phyloP scores from a whole-genome alignment of 2,888 invertebrate species.

The Pseudoips prasinana region DNA sequence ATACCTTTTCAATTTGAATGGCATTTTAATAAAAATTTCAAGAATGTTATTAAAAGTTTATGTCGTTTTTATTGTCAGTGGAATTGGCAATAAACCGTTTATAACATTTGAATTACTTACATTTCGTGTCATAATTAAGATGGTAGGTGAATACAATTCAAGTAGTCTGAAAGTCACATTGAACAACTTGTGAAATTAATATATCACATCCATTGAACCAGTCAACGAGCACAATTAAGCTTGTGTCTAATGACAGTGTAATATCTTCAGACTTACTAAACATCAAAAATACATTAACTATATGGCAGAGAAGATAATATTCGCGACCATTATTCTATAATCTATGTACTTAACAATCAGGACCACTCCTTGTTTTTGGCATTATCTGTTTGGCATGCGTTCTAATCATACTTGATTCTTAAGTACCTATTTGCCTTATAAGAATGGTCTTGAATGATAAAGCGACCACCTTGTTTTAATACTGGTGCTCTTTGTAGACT shows the following conservation, averaged over 20 bases:
- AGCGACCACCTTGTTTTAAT: too few species aligned
- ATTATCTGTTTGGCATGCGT: too few species aligned
- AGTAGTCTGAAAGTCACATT: slow-evolving; percentile 7
- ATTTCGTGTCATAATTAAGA: background rate
- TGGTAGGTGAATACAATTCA: too few species aligned
- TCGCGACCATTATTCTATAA: slow-evolving; percentile 10
- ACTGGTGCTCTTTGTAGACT: too few species aligned
- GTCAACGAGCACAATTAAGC: slow-evolving; percentile 23
- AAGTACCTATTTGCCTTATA: too few species aligned
- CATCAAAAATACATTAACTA: slow-evolving; percentile 32
- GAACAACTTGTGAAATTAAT: slow-evolving; percentile 21
- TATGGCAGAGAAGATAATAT: background rate
- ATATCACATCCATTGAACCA: slow-evolving; percentile 22
- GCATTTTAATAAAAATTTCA: slow-evolving; percentile 12
- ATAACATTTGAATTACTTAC: too few species aligned
- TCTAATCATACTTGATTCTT: too few species aligned
- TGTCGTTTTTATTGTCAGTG: too few species aligned
- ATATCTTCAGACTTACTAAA: slow-evolving; percentile 9
- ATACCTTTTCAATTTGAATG: too few species aligned
- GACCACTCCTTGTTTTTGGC: slow-evolving; percentile 12
- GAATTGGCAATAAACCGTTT: too few species aligned
- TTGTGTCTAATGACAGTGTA: slow-evolving; percentile 16
- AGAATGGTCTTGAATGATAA: too few species aligned
- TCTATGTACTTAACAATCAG: slow-evolving; percentile 8
- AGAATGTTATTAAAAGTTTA: background rate